Percentiles rank a stretch among this genome's conserved stretches.
phyloP scores from a whole-genome alignment of 2,888 invertebrate genomes.

The Noctua janthina region DNA sequence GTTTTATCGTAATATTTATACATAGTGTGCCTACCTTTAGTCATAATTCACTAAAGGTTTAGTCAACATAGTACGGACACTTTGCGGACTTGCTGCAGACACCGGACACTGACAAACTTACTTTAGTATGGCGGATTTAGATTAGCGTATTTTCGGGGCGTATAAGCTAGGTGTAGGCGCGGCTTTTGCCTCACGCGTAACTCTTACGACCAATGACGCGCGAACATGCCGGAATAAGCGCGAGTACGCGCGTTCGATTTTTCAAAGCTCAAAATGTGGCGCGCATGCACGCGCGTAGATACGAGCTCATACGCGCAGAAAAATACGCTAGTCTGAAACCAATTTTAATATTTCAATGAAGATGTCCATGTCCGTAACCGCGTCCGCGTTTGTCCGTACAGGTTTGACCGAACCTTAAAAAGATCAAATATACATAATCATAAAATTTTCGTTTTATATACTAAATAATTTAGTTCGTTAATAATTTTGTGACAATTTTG shows the following conservation, averaged over 20 bases:
- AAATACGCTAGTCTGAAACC: neutral
- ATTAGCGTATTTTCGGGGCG: neutral
- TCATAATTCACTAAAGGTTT: constrained; percentile 5
- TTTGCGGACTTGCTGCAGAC: neutral
- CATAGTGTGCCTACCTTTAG: constrained; percentile 32
- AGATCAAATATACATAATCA: constrained; percentile 42
- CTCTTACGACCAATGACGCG: no score
- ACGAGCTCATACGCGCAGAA: neutral
- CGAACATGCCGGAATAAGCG: neutral
- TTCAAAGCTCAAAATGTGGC: no score
- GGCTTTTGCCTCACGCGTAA: no score
- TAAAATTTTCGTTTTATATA: constrained; percentile 54
- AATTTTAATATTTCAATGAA: neutral
- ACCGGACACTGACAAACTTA: neutral
- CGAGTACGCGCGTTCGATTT: neutral
- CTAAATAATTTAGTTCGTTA: constrained; percentile 52
- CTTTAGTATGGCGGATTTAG: neutral
- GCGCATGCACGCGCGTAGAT: neutral
- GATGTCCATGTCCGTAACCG: neutral
- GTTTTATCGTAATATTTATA: constrained; percentile 17
- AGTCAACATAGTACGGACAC: neutral
- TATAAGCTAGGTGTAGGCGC: neutral
- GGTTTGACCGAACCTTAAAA: constrained; percentile 5
- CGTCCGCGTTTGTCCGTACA: neutral
- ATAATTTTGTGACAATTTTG: constrained; percentile 35